Conservation (phyloP, 2,113 vertebrate species). For the Phrynocephalus versicolor region DNA sequence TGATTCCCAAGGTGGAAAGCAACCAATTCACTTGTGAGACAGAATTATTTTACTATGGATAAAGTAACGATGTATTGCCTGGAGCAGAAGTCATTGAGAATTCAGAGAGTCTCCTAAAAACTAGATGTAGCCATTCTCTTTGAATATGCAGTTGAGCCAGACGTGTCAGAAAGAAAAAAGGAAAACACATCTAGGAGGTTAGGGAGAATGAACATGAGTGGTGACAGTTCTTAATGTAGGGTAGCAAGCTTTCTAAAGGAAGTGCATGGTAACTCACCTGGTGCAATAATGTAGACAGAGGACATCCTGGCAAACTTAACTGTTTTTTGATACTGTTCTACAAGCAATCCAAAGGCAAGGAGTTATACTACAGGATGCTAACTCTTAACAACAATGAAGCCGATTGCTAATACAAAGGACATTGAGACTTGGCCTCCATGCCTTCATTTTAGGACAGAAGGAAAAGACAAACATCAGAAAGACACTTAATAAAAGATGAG, state of each 20-base stretch:
- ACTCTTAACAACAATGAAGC: not conserved
- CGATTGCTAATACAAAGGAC: conserved; percentile 17
- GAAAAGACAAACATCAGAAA: not conserved
- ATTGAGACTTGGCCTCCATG: not conserved
- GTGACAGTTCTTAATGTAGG: not conserved
- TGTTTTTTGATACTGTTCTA: not conserved
- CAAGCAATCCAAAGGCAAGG: not conserved
- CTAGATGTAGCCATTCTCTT: not conserved
- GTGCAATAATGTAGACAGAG: not conserved
- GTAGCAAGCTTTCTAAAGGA: not conserved
- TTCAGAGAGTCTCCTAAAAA: not conserved
- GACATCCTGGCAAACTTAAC: not conserved
- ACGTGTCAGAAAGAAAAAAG: not conserved
- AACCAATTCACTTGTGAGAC: not conserved
- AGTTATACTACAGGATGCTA: not conserved
- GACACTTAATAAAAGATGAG: not conserved
- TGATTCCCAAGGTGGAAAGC: not conserved
- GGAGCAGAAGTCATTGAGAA: not conserved
- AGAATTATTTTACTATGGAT: not conserved
- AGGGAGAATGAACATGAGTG: not conserved
- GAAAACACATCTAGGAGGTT: not conserved
- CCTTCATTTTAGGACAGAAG: conserved; percentile 19
- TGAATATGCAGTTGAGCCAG: not conserved
- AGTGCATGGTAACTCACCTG: conserved; percentile 8
- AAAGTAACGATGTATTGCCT: not conserved